phyloP scores from a whole-genome alignment of 2,113 vertebrate genomes.

The Heliornis fulica region DNA sequence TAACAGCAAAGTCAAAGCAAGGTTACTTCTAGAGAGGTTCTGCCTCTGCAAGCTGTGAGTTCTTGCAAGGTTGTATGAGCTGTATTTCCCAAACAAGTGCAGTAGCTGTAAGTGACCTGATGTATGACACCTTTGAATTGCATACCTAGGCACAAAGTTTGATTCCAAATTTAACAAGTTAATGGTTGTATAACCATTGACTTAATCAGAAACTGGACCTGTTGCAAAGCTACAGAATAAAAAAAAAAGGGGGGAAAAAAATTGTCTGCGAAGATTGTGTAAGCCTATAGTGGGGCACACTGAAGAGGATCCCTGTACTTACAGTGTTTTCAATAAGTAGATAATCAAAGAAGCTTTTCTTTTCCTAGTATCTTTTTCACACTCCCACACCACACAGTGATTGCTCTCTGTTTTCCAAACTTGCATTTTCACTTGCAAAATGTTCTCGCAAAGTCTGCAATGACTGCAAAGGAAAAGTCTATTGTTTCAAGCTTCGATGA shows the following conservation, averaged over 20 bases:
- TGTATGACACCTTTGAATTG: neutral
- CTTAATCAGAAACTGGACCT: neutral
- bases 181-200: neutral
- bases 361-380: neutral
- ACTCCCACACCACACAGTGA: neutral
- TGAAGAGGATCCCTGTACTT: neutral
- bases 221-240: neutral
- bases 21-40: neutral
- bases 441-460: neutral
- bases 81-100: neutral
- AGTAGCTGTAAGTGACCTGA: neutral
- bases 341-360: neutral
- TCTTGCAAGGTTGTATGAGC: neutral
- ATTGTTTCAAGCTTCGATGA: neutral
- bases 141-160: neutral
- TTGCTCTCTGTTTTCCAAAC: neutral
- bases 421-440: neutral
- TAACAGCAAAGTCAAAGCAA: neutral
- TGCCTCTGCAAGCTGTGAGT: neutral
- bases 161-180: neutral
- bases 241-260: neutral
- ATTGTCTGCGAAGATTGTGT: neutral
- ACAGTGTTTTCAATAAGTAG: neutral
- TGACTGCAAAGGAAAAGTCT: neutral
- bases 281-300: fast-evolving